Conservation (phyloP, 1,140 invertebrate genomes). For the Drosophila willistoni region DNA sequence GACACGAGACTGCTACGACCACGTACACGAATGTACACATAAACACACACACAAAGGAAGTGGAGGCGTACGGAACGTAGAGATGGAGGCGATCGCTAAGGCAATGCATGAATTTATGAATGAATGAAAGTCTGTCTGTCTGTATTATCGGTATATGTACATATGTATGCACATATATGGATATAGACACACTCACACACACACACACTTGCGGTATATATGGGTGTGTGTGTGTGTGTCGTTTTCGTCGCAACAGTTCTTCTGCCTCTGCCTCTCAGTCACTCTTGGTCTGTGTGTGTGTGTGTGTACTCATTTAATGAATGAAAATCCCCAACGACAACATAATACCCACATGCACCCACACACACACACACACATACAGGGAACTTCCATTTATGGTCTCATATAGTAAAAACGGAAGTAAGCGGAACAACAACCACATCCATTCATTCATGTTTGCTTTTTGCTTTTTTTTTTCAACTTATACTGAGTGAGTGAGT, state of each 20-base stretch:
- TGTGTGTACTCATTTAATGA: constrained; percentile 70
- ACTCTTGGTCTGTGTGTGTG: constrained; percentile 33
- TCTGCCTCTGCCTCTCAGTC: constrained; percentile 16
- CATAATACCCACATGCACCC: constrained; percentile 50
- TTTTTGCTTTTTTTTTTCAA: background rate
- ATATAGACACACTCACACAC: background rate
- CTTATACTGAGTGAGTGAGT: constrained; percentile 25
- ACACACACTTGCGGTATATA: background rate
- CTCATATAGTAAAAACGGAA: constrained; percentile 66
- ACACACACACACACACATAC: constrained; percentile 25
- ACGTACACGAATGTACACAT: constrained; percentile 27
- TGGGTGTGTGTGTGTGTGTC: background rate
- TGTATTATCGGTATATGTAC: constrained; percentile 38
- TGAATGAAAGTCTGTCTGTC: constrained; percentile 65
- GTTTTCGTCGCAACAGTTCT: background rate
- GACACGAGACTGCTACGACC: constrained; percentile 48
- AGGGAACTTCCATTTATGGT: constrained; percentile 21
- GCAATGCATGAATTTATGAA: constrained; percentile 77
- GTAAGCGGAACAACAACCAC: constrained; percentile 51
- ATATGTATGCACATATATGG: constrained; percentile 1
- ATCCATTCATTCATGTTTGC: constrained; percentile 45
- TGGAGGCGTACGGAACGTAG: constrained; percentile 21
- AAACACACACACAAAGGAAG: constrained; percentile 11
- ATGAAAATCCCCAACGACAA: constrained; percentile 74
- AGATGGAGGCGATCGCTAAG: constrained; percentile 22